phyloP scores from a whole-genome alignment of 2,113 vertebrate genomes.

The Cnemophilus loriae region DNA sequence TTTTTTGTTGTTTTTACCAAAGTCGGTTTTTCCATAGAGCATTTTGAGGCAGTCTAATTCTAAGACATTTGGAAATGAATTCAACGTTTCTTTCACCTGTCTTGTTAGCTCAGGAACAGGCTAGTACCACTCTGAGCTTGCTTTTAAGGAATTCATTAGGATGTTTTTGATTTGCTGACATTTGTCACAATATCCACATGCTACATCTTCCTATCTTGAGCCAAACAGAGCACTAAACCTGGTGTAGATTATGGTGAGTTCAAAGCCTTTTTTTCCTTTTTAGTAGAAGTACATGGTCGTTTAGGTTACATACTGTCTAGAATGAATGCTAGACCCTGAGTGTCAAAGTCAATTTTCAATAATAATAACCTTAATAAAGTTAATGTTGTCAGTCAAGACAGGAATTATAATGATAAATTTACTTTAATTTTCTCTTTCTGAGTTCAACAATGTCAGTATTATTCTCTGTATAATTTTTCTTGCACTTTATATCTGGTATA shows the following conservation, averaged over 20 bases:
- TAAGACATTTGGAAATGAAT: neutral
- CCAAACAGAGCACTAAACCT: neutral
- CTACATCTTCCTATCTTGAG: neutral
- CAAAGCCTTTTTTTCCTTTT: neutral
- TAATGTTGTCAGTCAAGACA: neutral
- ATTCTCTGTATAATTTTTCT: neutral
- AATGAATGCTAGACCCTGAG: neutral
- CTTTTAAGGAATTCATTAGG: neutral
- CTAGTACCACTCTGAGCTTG: neutral
- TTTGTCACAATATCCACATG: neutral
- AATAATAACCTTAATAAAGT: neutral
- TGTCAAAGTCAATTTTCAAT: neutral
- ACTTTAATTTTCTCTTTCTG: neutral
- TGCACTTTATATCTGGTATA: neutral
- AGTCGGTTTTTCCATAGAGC: neutral
- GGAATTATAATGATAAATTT: neutral
- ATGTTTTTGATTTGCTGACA: neutral
- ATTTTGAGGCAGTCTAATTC: neutral
- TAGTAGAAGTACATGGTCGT: neutral
- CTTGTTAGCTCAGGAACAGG: neutral
- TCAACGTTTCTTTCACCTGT: neutral
- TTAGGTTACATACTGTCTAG: neutral
- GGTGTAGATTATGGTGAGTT: neutral
- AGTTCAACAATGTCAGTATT: neutral
- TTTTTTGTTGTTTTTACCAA: neutral